Evolutionary conservation across 2,113 vertebrate species (phyloP).

Genomic region (Urocitellus parryii): DNA sequence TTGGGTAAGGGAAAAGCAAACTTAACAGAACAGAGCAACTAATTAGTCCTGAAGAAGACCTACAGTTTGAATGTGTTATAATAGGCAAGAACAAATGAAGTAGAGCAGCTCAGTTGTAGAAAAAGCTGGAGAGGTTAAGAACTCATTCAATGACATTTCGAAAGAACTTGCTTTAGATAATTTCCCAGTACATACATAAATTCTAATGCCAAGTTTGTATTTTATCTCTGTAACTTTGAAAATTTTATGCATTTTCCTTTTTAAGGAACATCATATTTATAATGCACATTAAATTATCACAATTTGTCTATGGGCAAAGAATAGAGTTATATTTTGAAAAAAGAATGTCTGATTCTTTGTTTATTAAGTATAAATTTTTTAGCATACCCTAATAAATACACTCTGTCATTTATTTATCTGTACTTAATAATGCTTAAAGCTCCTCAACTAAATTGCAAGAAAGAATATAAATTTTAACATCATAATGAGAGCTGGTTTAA

Average conservation of each 20-base stretch:
- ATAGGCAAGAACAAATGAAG: neutral
- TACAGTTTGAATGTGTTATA: neutral
- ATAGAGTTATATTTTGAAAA: slow-evolving; percentile 10
- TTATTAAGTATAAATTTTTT: neutral
- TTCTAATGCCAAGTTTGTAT: slow-evolving; percentile 54
- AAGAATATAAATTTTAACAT: neutral
- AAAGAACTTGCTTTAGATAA: slow-evolving; percentile 55
- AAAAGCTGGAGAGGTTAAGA: neutral
- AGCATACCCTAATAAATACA: neutral
- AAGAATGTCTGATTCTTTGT: neutral
- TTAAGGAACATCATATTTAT: neutral
- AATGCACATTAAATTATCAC: neutral
- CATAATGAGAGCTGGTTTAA: neutral
- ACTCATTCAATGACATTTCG: slow-evolving; percentile 19
- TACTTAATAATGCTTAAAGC: neutral
- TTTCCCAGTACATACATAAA: neutral
- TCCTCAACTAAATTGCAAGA: neutral
- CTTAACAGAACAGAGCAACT: neutral
- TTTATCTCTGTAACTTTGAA: slow-evolving; percentile 29
- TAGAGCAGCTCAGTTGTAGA: neutral
- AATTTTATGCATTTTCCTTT: neutral
- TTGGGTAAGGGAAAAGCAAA: neutral
- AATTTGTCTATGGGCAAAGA: neutral
- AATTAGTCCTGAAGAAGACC: neutral
- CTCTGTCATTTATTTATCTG: neutral